These are phyloP conservation scores for Xenopus laevis DNA, from an alignment of 2,113 vertebrate species.

Conservation along the genomic window DNA sequence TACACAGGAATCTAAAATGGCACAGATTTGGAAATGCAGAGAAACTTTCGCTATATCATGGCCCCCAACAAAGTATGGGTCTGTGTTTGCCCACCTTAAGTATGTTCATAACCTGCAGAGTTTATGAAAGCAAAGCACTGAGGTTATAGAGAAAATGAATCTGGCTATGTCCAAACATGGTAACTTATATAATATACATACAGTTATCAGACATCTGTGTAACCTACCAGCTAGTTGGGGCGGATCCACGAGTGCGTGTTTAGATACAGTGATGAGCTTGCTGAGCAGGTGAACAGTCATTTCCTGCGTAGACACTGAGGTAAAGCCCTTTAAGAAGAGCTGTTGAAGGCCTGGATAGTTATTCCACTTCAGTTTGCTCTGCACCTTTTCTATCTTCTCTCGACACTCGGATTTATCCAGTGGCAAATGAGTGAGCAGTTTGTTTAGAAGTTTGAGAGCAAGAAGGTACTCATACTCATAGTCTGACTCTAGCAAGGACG, in stretches of 20 bases:
- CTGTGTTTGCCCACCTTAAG: too few species aligned
- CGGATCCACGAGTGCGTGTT: slow-evolving; percentile 86
- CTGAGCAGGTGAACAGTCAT: slow-evolving; percentile 96
- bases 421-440: slow-evolving; percentile 89
- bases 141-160: too few species aligned
- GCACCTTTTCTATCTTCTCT: slow-evolving; percentile 86
- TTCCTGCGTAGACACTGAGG: slow-evolving; percentile 91
- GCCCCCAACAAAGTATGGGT: too few species aligned
- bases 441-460: slow-evolving; percentile 90
- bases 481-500: slow-evolving; percentile 91
- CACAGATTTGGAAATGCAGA: too few species aligned
- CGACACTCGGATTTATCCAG: slow-evolving; percentile 88
- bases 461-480: slow-evolving; percentile 97
- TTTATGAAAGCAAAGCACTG: too few species aligned
- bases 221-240: slow-evolving; percentile 83
- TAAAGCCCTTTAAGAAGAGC: slow-evolving; percentile 97
- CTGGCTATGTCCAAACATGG: too few species aligned
- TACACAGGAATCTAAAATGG: too few species aligned
- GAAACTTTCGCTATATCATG: too few species aligned
- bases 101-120: too few species aligned
- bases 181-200: too few species aligned
- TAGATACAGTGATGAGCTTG: slow-evolving; percentile 89
- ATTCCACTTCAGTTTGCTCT: slow-evolving; percentile 89
- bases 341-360: slow-evolving; percentile 94
- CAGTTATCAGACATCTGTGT: not conserved